Conservation (phyloP, 2,797 vertebrate species). For the Catharus ustulatus region DNA sequence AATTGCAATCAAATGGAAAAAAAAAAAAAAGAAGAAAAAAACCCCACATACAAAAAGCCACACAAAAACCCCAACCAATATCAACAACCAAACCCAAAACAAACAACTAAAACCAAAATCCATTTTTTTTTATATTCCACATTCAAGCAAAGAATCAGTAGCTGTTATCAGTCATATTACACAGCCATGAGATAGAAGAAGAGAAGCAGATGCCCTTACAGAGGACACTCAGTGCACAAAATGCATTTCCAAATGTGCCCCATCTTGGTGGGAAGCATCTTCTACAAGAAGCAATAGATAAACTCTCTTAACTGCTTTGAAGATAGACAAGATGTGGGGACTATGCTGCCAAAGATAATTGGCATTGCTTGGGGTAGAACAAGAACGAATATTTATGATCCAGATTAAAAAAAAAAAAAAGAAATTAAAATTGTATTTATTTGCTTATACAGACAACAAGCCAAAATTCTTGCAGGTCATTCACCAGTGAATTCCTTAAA, state of each 20-base stretch:
- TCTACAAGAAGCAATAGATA: neutral
- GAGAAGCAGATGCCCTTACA: neutral
- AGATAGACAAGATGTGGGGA: neutral
- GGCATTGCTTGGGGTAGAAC: neutral
- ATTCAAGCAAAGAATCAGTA: neutral
- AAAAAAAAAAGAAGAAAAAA: no score
- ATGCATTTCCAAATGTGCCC: neutral
- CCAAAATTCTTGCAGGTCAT: neutral
- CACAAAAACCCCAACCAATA: neutral
- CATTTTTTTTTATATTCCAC: neutral
- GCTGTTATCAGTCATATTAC: neutral
- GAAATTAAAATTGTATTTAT: neutral
- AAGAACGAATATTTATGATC: neutral
- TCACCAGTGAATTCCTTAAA: neutral
- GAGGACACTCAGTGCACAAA: neutral
- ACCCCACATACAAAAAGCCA: neutral
- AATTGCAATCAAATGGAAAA: neutral
- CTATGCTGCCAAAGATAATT: neutral
- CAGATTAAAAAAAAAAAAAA: accelerated
- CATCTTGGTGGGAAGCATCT: neutral
- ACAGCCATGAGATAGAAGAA: neutral
- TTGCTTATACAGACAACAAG: neutral
- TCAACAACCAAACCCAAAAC: neutral
- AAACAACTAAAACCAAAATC: neutral
- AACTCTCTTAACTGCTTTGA: neutral